Evolutionary conservation across 1,140 invertebrate species (phyloP), one percentile per base, ranked within the genome.

Genomic region (Maconellicoccus hirsutus): DNA sequence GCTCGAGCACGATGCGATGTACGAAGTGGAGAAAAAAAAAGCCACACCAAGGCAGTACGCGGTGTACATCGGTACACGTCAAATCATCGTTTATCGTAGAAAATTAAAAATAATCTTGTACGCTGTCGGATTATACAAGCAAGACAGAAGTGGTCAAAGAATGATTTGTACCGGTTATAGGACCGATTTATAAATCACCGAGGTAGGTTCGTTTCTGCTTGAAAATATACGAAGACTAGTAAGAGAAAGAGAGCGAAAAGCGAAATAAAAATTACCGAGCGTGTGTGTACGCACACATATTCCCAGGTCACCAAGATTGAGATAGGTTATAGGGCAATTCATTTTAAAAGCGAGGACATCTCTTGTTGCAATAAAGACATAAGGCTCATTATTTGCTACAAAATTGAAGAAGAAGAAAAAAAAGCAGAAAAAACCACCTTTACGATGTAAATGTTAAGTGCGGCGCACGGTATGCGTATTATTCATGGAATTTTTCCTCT

Each of bases 311-410:
- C 61, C 61, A 66, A 66, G 61, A 66, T 66, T 66, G 61, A 66
- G 61, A 66, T 66, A 66, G 61, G 61, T 66, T 66, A 66, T 66
- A 66, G 61, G 61, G 61, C 61, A 66, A 66, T 66, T 66, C 61
- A 66, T 66, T 66, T 66, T 66, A 66, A 66, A 66, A 66, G 61
- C 61, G 61, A 66, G 61, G 61, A 66, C 61, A 66, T 66, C 61
- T 66, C 61, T 25, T 66, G 61, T 66, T 66, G 61, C 61, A 66
- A 66, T 66, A 66, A 66, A 66, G 61, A 66, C 61, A 66, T 66
- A 66, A 66, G 61, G 61, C 25, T 66, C 61, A 66, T 66, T 66
- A 66, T 66, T 66, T 66, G 61, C 25, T 66, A 26, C 61, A 66
- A 66, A 66, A 66, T 66, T 66, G 61, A 66, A 66, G 25, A 66